Conservation (phyloP, 2,113 vertebrate genomes). For the Spea bombifrons region DNA sequence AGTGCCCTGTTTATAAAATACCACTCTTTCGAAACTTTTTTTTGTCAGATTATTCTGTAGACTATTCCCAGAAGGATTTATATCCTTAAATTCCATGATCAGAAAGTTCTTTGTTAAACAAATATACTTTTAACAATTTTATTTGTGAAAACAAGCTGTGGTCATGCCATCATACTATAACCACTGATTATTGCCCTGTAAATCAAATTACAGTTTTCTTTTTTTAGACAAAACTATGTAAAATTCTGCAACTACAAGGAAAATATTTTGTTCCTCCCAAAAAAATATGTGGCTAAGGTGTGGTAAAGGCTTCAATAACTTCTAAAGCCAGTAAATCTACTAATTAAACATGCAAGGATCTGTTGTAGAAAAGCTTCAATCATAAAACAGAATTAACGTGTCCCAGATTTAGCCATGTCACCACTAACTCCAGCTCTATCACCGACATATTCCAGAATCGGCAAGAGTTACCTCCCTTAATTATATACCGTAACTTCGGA, state of each 20-base stretch:
- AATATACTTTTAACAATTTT: not conserved
- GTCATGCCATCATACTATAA: not conserved
- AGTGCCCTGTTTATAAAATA: too few relatives aligned
- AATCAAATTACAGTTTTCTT: not conserved
- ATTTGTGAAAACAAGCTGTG: not conserved
- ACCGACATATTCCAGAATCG: constrained; percentile 53
- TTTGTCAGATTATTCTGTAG: not conserved
- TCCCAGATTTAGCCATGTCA: constrained; percentile 60
- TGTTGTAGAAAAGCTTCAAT: constrained; percentile 55
- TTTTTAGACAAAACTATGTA: not conserved
- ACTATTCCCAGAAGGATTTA: not conserved
- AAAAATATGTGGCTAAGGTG: not conserved
- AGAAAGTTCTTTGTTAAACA: not conserved
- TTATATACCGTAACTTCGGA: constrained; percentile 53
- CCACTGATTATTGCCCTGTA: not conserved
- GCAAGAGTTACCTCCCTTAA: constrained; percentile 60
- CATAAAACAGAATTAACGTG: constrained; percentile 55
- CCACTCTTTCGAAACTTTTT: too few relatives aligned
- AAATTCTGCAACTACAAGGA: not conserved
- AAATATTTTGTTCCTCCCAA: constrained; percentile 13
- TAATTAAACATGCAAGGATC: constrained; percentile 52
- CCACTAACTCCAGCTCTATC: constrained; percentile 56
- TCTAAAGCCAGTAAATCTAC: constrained; percentile 42
- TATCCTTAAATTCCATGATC: not conserved
- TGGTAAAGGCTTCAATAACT: constrained; percentile 38